Evolutionary conservation across 2,113 vertebrate species (phyloP), one percentile per base, ranked within the genome.

Genomic region (Tricholaema leucomelas): DNA sequence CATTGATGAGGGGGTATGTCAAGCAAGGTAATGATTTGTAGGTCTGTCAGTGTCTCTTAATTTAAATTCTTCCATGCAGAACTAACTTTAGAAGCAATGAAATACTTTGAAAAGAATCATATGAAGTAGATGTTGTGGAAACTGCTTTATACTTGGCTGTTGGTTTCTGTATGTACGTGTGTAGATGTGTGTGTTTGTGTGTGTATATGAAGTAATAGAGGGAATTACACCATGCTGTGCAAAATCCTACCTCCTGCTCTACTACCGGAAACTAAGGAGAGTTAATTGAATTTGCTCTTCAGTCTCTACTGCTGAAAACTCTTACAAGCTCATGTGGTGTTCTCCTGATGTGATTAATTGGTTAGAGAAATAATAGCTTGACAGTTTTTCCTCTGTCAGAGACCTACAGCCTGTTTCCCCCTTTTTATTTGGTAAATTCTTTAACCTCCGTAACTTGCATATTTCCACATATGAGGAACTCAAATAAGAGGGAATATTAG

Each of bases 331-430:
- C 88, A 27, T 58, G 55, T 65, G 69, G 59, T 69, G 55, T 85
- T 74, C 75, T 90, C 86, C 55, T 90, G 83, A 88, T 88, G 83
- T 61, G 84, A 90, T 94, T 88, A 64, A 93, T 66, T 87, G 78
- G 36, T 71, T 77, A 48, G 64, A 80, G 64, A 83, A 88, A 73
- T 64, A 92, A 58, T 42, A 67, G n/a, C 27, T 77, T 85, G 81
- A 28, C n/a, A 54, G 15, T 6, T 64, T 65, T 52, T 61, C 35
- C 70, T 69, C n/a, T n/a, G 59, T 80, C 15, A 27, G n/a, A 50
- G 20, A 59, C 35, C 40, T 73, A 10, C 60, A 40, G 35, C 5
- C 4, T 72, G 28, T 42, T 82, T 69, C 52, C 18, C 12, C 79
- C 5, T 14, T 81, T 75, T 77, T 67, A 42, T 82, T 33, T 60